These are phyloP conservation scores for Lophotriccus pileatus DNA, from an alignment of 2,797 vertebrate species.

Conservation along the genomic window DNA sequence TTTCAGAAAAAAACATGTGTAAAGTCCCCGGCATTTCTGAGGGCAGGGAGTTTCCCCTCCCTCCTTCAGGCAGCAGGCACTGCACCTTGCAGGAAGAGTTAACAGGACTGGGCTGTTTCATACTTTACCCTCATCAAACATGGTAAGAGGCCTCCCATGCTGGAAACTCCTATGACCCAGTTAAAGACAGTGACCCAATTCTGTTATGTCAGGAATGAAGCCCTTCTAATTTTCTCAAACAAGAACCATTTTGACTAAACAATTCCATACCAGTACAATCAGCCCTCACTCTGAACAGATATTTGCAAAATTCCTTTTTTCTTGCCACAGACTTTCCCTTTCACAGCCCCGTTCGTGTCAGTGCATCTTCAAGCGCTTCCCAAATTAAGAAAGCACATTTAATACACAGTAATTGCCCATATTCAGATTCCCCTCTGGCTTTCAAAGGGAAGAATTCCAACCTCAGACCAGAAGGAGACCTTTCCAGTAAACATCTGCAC, in stretches of 20 bases:
- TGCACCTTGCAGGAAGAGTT: not conserved
- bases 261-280: not conserved
- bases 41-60: not conserved
- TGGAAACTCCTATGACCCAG: conserved; percentile 60
- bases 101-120: not conserved
- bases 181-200: conserved; percentile 65
- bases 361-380: not conserved
- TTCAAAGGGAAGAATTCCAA: not conserved
- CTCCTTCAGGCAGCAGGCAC: not conserved
- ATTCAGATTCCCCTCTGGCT: not conserved
- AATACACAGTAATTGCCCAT: not conserved
- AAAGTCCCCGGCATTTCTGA: accelerated
- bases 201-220: conserved; percentile 21
- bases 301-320: not conserved
- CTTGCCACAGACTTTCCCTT: not conserved
- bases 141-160: not conserved
- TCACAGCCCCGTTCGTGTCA: not conserved
- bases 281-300: not conserved
- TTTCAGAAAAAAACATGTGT: not conserved
- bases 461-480: not conserved
- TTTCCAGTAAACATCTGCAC: not conserved
- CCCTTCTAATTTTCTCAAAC: conserved; percentile 9
- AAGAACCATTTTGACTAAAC: not conserved
- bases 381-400: not conserved
- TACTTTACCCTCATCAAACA: not conserved